phyloP scores from a whole-genome alignment of 2,888 invertebrate species.

The Macropis europaea region DNA sequence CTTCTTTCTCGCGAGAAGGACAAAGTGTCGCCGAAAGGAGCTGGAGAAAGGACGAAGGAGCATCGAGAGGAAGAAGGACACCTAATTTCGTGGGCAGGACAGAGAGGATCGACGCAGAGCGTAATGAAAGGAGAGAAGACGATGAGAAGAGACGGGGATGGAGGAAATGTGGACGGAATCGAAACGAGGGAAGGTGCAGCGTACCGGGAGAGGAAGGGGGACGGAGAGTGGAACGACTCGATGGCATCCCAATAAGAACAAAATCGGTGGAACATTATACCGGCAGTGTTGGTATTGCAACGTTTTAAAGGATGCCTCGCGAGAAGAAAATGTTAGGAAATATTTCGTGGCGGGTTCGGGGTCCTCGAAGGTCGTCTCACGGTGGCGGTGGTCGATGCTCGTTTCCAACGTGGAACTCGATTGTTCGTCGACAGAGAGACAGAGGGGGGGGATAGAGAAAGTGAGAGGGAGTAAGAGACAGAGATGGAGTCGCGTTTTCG shows the following conservation, averaged over 20 bases:
- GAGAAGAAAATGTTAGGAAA: constrained; percentile 52
- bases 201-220: constrained; percentile 12
- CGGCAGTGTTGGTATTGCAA: constrained; percentile 66
- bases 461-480: too few relatives aligned
- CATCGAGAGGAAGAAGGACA: constrained; percentile 7
- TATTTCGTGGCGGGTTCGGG: constrained; percentile 12
- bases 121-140: constrained; percentile 16
- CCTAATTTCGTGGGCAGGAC: too few relatives aligned
- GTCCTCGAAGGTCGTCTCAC: background rate
- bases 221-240: constrained; percentile 53
- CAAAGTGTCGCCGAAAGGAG: constrained; percentile 54
- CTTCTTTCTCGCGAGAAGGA: constrained; percentile 47
- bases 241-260: constrained; percentile 72
- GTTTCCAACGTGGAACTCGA: background rate
- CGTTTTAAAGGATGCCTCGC: constrained; percentile 65
- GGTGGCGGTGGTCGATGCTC: constrained; percentile 1
- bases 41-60: constrained; percentile 11
- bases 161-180: constrained; percentile 41
- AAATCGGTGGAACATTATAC: constrained; percentile 62
- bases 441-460: too few relatives aligned
- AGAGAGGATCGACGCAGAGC: background rate
- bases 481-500: background rate
- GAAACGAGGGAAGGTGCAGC: constrained; percentile 26
- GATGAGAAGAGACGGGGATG: constrained; percentile 28
- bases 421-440: too few relatives aligned